Percentiles rank a stretch among this genome's conserved stretches.
phyloP scores from a whole-genome alignment of 2,888 invertebrate species.

The Andrena haemorrhoa region DNA sequence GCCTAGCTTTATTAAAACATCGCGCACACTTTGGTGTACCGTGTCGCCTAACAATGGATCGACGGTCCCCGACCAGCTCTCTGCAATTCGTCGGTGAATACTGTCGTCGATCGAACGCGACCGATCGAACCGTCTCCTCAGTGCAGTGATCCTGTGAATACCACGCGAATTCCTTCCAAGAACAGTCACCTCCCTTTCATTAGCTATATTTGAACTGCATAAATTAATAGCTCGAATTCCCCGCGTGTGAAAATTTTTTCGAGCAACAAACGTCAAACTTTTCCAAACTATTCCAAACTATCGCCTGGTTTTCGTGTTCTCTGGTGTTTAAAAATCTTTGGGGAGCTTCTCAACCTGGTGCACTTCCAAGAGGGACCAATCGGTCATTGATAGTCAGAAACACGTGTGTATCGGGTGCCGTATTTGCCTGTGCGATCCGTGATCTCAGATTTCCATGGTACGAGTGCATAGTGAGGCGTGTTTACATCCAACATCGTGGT shows the following conservation, averaged over 20 bases:
- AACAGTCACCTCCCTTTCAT: neutral
- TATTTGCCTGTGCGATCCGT: neutral
- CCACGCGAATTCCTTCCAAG: neutral
- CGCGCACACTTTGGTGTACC: slow-evolving; percentile 51
- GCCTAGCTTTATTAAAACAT: slow-evolving; percentile 64
- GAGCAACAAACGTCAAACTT: slow-evolving; percentile 1
- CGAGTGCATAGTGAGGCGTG: neutral
- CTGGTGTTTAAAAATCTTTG: slow-evolving; percentile 1
- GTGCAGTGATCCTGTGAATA: slow-evolving; percentile 4
- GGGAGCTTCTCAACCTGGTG: neutral
- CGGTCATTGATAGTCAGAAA: slow-evolving; percentile 17
- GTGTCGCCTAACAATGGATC: slow-evolving; percentile 61
- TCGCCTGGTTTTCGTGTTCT: neutral
- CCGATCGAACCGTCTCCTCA: neutral
- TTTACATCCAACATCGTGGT: slow-evolving; percentile 12
- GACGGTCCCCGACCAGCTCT: neutral
- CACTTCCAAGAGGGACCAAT: neutral
- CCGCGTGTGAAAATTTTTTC: slow-evolving; percentile 6
- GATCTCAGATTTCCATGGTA: slow-evolving; percentile 6
- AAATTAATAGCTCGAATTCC: neutral
- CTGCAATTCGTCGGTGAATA: slow-evolving; percentile 35
- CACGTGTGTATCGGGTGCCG: neutral
- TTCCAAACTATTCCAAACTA: neutral
- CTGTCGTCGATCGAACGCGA: slow-evolving; percentile 1
- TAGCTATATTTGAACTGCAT: neutral